A percentile compares a stretch with the other conserved stretches of the same genome.
These are phyloP conservation scores for Cassiopea andromeda DNA, from an alignment of 30 jellyfish, hydroid and myxozoan genomes.

Conservation along the genomic window DNA sequence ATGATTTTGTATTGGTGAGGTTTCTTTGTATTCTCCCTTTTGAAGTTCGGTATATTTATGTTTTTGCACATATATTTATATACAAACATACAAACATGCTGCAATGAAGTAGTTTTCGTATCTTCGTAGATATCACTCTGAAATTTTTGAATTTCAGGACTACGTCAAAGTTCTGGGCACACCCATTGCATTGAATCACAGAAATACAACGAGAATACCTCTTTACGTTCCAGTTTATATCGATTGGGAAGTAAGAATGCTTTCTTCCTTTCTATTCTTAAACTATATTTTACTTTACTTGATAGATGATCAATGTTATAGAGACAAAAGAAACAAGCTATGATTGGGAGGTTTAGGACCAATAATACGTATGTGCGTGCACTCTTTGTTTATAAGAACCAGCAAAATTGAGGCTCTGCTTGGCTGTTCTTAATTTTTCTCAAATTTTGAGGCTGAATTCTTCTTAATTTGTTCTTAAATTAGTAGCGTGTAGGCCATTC, in stretches of 20 bases:
- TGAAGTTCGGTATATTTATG: too few relatives aligned
- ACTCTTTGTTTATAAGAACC: not conserved
- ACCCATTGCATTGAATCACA: constrained; percentile 37
- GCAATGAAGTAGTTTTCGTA: too few relatives aligned
- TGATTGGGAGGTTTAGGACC: too few relatives aligned
- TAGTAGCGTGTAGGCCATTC: too few relatives aligned
- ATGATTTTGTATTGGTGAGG: constrained; percentile 75
- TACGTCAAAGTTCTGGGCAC: constrained; percentile 74
- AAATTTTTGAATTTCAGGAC: constrained; percentile 43
- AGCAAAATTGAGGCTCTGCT: not conserved
- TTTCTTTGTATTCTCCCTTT: not conserved
- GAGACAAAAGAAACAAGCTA: too few relatives aligned
- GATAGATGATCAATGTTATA: too few relatives aligned
- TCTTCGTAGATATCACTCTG: not conserved
- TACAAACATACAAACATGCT: too few relatives aligned
- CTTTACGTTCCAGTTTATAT: constrained; percentile 75
- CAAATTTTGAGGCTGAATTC: too few relatives aligned
- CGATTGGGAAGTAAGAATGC: constrained; percentile 70
- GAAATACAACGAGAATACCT: constrained; percentile 1
- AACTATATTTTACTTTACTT: too few relatives aligned
- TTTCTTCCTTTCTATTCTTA: not conserved
- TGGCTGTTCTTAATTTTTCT: not conserved
- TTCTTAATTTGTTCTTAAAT: too few relatives aligned
- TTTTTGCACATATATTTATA: too few relatives aligned
- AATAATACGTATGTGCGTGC: too few relatives aligned